These are phyloP conservation scores for Epinotia brunnichana DNA, from an alignment of 2,888 invertebrate species.

Conservation along the genomic window DNA sequence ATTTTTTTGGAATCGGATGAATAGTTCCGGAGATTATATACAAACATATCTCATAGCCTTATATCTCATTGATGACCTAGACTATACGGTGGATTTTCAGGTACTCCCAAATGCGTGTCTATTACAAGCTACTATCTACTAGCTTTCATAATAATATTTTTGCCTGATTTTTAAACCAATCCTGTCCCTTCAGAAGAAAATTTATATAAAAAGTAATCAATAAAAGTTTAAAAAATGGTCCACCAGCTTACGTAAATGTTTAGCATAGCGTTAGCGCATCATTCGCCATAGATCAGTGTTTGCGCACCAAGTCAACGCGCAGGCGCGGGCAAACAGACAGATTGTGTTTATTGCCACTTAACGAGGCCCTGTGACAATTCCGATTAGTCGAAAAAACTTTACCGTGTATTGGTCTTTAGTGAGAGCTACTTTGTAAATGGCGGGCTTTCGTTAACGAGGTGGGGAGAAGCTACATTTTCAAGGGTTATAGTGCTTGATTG, in stretches of 20 bases:
- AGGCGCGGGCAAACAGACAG: slow-evolving; percentile 75
- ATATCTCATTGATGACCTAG: too few relatives aligned
- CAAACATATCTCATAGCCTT: too few relatives aligned
- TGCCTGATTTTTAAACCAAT: not conserved
- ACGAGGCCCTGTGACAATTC: slow-evolving; percentile 78
- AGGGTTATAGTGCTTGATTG: slow-evolving; percentile 21
- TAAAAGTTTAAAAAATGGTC: slow-evolving; percentile 45
- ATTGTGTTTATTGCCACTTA: slow-evolving; percentile 84
- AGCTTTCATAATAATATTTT: not conserved
- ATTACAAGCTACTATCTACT: too few relatives aligned
- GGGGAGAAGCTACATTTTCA: slow-evolving; percentile 36
- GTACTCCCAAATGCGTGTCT: too few relatives aligned
- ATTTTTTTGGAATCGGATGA: too few relatives aligned
- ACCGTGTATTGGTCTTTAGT: slow-evolving; percentile 71
- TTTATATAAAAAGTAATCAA: not conserved
- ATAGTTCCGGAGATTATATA: too few relatives aligned
- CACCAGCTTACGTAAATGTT: slow-evolving; percentile 71
- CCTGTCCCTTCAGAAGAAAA: not conserved
- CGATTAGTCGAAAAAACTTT: slow-evolving; percentile 79
- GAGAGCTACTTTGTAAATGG: slow-evolving; percentile 78
- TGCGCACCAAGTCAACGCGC: slow-evolving; percentile 73
- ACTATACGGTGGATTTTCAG: too few relatives aligned
- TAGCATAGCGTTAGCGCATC: slow-evolving; percentile 75
- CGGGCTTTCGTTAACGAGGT: slow-evolving; percentile 52
- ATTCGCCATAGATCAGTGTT: slow-evolving; percentile 67